Conservation (phyloP, 30 jellyfish, hydroid and myxozoan species). For the Cassiopea xamachana region DNA sequence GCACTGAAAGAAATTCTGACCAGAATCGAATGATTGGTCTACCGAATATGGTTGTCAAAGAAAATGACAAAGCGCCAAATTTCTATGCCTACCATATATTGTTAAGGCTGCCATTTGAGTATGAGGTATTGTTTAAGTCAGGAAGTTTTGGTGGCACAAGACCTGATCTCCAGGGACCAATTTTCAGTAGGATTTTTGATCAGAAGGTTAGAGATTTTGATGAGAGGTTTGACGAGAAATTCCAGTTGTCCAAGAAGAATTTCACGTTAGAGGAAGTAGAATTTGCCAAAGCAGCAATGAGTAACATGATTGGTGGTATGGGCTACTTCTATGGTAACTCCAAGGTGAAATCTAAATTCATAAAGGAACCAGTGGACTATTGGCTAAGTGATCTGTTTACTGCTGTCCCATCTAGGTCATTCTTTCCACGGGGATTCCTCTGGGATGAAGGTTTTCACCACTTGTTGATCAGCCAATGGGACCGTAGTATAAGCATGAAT, state of each 20-base stretch:
- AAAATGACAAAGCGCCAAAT: constrained; percentile 66
- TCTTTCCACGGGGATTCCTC: constrained; percentile 96
- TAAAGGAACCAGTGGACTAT: constrained; percentile 86
- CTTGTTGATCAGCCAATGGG: constrained; percentile 92
- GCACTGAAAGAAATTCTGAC: constrained; percentile 61
- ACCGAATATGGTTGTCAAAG: constrained; percentile 58
- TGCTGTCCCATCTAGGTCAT: constrained; percentile 97
- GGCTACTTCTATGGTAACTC: constrained; percentile 91
- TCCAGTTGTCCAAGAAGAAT: constrained; percentile 69
- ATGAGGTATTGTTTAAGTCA: constrained; percentile 80
- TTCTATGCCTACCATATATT: constrained; percentile 78
- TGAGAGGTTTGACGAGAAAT: constrained; percentile 61
- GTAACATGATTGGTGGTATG: constrained; percentile 96
- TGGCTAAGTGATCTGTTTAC: constrained; percentile 86
- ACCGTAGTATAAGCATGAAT: constrained; percentile 72
- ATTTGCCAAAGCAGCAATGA: constrained; percentile 95
- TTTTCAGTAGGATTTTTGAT: constrained; percentile 32
- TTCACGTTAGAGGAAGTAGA: constrained; percentile 59
- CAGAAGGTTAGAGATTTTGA: constrained; percentile 58
- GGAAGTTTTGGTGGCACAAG: constrained; percentile 66
- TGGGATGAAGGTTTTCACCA: constrained; percentile 99
- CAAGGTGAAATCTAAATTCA: constrained; percentile 60
- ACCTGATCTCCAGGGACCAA: constrained; percentile 69
- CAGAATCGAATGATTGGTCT: constrained; percentile 81
- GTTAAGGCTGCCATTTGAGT: constrained; percentile 81